These are phyloP conservation scores for Catamblyrhynchus diadema DNA, from an alignment of 2,797 vertebrate species.

Conservation along the genomic window DNA sequence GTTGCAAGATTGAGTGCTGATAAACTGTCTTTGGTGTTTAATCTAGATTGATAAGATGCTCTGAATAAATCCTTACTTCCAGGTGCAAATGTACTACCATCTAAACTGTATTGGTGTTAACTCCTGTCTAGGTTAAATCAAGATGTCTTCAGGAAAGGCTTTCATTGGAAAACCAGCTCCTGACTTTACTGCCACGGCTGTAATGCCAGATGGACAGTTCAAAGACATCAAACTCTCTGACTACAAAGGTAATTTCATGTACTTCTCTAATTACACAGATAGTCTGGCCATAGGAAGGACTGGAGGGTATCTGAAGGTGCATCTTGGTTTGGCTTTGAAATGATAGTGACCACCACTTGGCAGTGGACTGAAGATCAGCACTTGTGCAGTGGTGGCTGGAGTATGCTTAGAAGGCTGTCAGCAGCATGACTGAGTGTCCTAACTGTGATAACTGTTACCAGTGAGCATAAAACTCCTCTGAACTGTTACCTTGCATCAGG, in stretches of 20 bases:
- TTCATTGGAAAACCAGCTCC: conserved; percentile 92
- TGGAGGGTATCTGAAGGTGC: background rate
- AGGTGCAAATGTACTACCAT: background rate
- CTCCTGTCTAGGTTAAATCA: conserved; percentile 58
- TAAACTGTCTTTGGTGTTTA: background rate
- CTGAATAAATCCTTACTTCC: background rate
- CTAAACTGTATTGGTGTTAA: background rate
- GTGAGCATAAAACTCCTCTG: background rate
- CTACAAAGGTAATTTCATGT: conserved; percentile 85
- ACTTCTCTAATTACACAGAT: background rate
- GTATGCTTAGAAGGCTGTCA: background rate
- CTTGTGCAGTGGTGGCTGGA: background rate
- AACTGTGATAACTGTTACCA: background rate
- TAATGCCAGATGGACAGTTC: conserved; percentile 95
- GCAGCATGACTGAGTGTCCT: background rate
- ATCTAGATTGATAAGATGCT: background rate
- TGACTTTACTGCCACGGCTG: conserved; percentile 91
- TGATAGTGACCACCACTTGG: background rate
- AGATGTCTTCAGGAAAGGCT: conserved; percentile 94
- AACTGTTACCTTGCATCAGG: background rate
- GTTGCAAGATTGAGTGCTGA: background rate
- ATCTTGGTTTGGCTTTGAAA: background rate
- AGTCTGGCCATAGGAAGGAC: background rate
- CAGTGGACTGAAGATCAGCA: background rate
- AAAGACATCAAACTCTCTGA: conserved; percentile 88